These are phyloP conservation scores for Polyommatus iphigenia DNA, from an alignment of 2,888 invertebrate species.

Conservation along the genomic window DNA sequence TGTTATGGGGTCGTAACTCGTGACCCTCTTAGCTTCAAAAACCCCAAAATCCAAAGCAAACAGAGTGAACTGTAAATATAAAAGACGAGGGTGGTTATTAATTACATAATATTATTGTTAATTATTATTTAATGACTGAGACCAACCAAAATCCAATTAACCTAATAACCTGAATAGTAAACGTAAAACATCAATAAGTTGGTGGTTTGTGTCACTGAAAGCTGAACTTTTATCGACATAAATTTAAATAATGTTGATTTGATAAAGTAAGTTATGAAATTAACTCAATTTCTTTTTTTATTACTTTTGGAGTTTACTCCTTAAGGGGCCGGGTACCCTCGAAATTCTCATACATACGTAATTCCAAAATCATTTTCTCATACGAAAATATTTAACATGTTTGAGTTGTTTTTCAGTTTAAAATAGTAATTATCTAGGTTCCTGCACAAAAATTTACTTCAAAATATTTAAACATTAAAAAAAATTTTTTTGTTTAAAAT, in stretches of 20 bases:
- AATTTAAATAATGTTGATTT: conserved; percentile 1
- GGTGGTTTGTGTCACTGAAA: background rate
- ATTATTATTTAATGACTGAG: conserved; percentile 4
- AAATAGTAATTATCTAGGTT: too few relatives aligned
- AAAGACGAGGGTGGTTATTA: background rate
- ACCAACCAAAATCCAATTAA: conserved; percentile 17
- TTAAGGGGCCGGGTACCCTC: too few relatives aligned
- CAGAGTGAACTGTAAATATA: background rate
- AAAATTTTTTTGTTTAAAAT: too few relatives aligned
- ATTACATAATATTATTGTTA: background rate
- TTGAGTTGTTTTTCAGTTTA: too few relatives aligned
- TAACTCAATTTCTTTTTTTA: too few relatives aligned
- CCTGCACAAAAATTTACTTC: too few relatives aligned
- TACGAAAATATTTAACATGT: too few relatives aligned
- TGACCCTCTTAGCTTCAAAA: background rate
- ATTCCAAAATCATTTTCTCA: too few relatives aligned
- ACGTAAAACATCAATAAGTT: background rate
- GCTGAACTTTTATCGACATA: background rate
- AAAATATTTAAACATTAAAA: too few relatives aligned
- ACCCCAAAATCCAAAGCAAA: background rate
- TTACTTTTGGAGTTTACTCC: too few relatives aligned
- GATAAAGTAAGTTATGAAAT: background rate
- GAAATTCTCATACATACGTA: too few relatives aligned
- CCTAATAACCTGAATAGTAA: conserved; percentile 28
- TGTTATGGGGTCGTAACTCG: background rate